Conservation (phyloP, 1,140 invertebrate genomes). For the Saxidomus purpurata region DNA sequence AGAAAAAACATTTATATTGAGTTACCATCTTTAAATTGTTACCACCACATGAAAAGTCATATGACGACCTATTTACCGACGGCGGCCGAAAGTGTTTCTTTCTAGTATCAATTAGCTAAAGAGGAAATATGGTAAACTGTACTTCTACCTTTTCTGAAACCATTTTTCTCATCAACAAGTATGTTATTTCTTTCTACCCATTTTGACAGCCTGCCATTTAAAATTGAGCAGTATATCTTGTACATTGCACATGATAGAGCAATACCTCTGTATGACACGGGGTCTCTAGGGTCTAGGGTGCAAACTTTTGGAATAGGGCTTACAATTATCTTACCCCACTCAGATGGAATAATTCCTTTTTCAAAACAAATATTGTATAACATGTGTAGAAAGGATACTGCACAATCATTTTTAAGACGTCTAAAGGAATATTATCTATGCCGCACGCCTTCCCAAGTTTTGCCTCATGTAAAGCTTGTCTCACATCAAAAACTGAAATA, state of each 20-base stretch:
- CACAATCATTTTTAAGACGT: constrained; percentile 3
- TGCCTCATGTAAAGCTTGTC: too few relatives aligned
- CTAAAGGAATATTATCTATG: constrained; percentile 12
- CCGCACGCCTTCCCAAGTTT: constrained; percentile 3
- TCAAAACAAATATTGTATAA: constrained; percentile 45
- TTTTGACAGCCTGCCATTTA: constrained; percentile 39
- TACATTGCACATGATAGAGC: constrained; percentile 18
- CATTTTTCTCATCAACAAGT: constrained; percentile 62
- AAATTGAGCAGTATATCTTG: constrained; percentile 58
- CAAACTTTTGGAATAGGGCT: constrained; percentile 59
- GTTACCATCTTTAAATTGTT: too few relatives aligned
- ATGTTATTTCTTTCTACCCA: constrained; percentile 25
- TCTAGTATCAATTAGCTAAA: not conserved
- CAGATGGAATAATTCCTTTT: constrained; percentile 4
- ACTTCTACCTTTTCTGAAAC: constrained; percentile 24
- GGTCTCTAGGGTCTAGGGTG: constrained; percentile 39
- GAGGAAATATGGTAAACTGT: too few relatives aligned
- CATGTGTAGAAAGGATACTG: constrained; percentile 10
- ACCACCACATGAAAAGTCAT: too few relatives aligned
- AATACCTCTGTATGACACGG: constrained; percentile 54
- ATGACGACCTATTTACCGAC: too few relatives aligned
- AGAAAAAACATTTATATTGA: too few relatives aligned
- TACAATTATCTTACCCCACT: constrained; percentile 47
- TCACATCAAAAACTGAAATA: too few relatives aligned
- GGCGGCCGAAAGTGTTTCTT: too few relatives aligned